A percentile compares a stretch with the other conserved stretches of the same genome.
Evolutionary conservation across 2,113 vertebrate species (phyloP).

Genomic region (Caloenas nicobarica): DNA sequence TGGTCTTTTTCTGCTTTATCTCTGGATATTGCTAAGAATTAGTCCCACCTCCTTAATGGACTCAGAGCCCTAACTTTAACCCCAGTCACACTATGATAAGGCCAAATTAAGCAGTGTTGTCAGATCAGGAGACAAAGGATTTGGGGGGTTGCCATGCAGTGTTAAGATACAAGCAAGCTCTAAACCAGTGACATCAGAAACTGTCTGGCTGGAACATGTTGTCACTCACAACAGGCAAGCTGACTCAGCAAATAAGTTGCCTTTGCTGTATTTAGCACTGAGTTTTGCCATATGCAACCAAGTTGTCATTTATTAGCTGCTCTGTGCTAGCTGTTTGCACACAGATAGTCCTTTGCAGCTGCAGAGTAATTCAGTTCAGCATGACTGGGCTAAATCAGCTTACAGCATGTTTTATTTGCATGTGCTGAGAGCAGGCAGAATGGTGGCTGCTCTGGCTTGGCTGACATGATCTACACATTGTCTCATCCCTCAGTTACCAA

Average conservation of each 20-base stretch:
- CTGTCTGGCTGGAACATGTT: accelerated
- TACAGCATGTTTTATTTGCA: neutral
- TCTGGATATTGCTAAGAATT: neutral
- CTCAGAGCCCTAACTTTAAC: neutral
- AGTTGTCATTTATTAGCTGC: neutral
- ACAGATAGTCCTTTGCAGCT: neutral
- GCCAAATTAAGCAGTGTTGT: neutral
- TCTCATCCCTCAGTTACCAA: neutral
- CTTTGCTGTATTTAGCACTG: neutral
- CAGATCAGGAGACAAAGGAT: neutral
- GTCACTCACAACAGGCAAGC: accelerated
- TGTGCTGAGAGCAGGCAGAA: neutral
- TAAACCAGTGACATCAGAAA: neutral
- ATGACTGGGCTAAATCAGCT: neutral
- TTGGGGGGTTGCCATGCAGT: neutral
- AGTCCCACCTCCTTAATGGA: neutral
- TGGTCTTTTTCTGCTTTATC: neutral
- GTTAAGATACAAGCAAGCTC: neutral
- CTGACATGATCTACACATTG: accelerated
- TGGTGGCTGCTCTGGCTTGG: neutral
- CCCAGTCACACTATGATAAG: neutral
- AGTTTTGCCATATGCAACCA: neutral
- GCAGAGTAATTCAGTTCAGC: neutral
- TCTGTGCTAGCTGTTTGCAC: neutral
- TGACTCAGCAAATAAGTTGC: neutral